Evolutionary conservation across 2,888 invertebrate genomes (phyloP), one percentile per base, ranked within the genome.

Genomic region (Perizoma flavofasciatum): DNA sequence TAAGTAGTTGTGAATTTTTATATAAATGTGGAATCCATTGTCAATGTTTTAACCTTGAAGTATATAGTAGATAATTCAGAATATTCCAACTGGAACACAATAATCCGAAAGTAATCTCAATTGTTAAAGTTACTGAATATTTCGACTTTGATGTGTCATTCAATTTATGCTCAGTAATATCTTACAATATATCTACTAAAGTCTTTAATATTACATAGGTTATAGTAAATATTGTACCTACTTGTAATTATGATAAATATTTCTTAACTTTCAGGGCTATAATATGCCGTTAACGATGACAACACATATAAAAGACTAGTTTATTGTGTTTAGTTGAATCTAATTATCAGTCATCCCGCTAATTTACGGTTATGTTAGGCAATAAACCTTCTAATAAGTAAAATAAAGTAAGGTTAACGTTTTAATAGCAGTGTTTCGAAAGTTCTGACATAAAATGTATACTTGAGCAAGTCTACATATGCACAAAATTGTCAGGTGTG

Each of bases 331-430:
- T 58, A 49, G 65, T 68, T 57, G 64, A 50, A 62, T 59, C 53
- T 51, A 46, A 54, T 37, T 7, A 4, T 37, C 37, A 37, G 59
- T 68, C 65, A 67, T 67, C 49, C 63, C 60, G 55, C 49, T 69
- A 73, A 76, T 77, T 74, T 72, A 73, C 64, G 69, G 63, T 72
- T 74, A 74, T 71, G 70, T 70, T 65, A 63, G 64, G 71, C 67
- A 74, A 71, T 75, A 73, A 77, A 73, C 68, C 54, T 51, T 71
- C 35, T n/a, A n/a, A 5, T 55, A 67, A 53, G 22, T 73, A 71
- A 72, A 69, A 71, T 72, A 68, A 69, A 66, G 54, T 57, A 70
- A 69, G 68, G 62, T 61, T 71, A 71, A 69, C 54, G 22, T 59
- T 65, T 65, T 62, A 63, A 61, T 60, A 49, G 45, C 48, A 49